Percentiles rank a stretch among this genome's conserved stretches.
Conservation (phyloP, 2,113 vertebrate genomes). For the Otocyon megalotis region DNA sequence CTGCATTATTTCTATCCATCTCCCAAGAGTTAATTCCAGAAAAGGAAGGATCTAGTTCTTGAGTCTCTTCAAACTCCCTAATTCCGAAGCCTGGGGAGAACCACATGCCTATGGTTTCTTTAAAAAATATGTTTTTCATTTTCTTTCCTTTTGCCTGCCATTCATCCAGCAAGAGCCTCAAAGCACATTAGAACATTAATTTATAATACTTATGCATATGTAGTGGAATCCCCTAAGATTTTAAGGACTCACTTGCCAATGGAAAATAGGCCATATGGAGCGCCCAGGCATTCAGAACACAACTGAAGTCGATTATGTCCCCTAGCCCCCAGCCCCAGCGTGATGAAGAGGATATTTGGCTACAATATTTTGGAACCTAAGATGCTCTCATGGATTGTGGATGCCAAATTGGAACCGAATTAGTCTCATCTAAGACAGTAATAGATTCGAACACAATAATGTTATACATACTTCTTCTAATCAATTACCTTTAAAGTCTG, state of each 20-base stretch:
- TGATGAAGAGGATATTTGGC: slow-evolving; percentile 61
- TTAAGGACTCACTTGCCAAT: slow-evolving; percentile 65
- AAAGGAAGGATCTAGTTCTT: not conserved
- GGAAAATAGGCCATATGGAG: slow-evolving; percentile 76
- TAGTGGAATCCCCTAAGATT: slow-evolving; percentile 41
- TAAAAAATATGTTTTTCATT: not conserved
- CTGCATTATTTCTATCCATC: not conserved
- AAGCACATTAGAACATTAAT: slow-evolving; percentile 70
- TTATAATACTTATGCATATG: slow-evolving; percentile 65
- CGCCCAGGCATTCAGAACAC: slow-evolving; percentile 35
- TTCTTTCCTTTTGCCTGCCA: slow-evolving; percentile 32
- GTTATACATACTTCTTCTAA: not conserved
- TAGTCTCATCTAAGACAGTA: slow-evolving; percentile 20
- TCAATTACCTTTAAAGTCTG: slow-evolving; percentile 44
- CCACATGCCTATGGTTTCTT: slow-evolving; percentile 38
- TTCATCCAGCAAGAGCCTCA: slow-evolving; percentile 43
- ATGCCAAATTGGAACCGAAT: slow-evolving; percentile 67
- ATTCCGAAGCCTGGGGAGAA: not conserved
- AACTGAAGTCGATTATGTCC: slow-evolving; percentile 36
- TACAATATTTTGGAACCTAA: slow-evolving; percentile 67
- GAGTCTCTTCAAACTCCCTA: slow-evolving; percentile 28
- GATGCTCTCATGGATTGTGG: slow-evolving; percentile 31
- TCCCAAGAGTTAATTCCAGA: slow-evolving; percentile 29
- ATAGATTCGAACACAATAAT: slow-evolving; percentile 48
- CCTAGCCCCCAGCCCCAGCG: slow-evolving; percentile 61